Conservation (phyloP, 2,888 invertebrate species). For the Lycophotia porphyrea region DNA sequence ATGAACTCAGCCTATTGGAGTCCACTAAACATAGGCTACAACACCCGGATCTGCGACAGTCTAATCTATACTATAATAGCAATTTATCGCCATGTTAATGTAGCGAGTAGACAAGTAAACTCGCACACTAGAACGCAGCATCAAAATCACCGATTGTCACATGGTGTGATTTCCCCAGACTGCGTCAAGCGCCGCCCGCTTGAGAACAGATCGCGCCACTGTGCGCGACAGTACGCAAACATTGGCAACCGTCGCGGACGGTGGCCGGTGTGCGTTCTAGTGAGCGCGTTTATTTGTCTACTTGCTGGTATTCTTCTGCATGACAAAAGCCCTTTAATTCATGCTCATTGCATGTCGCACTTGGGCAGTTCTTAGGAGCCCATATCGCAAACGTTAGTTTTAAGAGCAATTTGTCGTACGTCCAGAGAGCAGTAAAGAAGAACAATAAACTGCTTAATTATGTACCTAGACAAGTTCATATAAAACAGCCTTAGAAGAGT, state of each 20-base stretch:
- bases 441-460: no score
- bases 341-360: background rate
- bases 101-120: background rate
- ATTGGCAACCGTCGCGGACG: background rate
- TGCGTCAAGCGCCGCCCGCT: no score
- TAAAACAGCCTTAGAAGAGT: background rate
- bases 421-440: background rate
- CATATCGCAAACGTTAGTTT: background rate
- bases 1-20: background rate
- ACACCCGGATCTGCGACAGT: background rate
- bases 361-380: background rate
- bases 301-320: background rate
- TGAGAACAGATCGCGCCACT: background rate
- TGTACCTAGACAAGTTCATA: background rate
- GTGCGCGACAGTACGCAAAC: background rate
- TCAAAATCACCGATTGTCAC: no score
- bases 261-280: no score
- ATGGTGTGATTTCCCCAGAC: no score
- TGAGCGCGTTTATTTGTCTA: background rate
- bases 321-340: background rate
- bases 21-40: background rate
- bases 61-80: background rate
- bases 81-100: background rate
- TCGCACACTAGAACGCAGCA: no score
- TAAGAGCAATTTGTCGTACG: background rate